These are phyloP conservation scores for Capricornis sumatraensis DNA, from an alignment of 2,113 vertebrate genomes.

Conservation along the genomic window DNA sequence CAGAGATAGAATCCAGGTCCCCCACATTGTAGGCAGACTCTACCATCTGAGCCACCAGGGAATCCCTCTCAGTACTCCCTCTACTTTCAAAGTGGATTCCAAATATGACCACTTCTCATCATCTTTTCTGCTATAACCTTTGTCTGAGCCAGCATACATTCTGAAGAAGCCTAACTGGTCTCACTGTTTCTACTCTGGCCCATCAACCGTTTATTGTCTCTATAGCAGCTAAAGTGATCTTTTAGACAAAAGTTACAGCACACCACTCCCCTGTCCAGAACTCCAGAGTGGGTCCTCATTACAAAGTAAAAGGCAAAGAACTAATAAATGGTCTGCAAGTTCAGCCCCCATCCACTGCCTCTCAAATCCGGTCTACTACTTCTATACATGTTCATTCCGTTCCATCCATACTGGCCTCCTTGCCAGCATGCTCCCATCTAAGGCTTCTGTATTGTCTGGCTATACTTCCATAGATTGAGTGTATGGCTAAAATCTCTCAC, in stretches of 20 bases:
- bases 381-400: neutral
- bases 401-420: neutral
- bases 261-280: neutral
- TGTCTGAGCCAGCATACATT: neutral
- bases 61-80: neutral
- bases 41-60: neutral
- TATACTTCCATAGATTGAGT: neutral
- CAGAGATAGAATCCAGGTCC: neutral
- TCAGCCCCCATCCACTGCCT: neutral
- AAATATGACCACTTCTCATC: neutral
- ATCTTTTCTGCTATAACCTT: neutral
- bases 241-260: neutral
- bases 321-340: neutral
- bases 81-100: neutral
- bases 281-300: neutral
- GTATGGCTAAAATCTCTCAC: neutral
- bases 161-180: neutral
- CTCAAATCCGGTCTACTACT: neutral
- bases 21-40: neutral
- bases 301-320: neutral
- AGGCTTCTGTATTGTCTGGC: neutral
- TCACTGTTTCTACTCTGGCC: neutral
- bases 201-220: neutral
- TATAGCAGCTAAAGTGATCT: neutral
- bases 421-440: neutral